Percentiles rank a stretch among this genome's conserved stretches.
These are phyloP conservation scores for Sesamia inferens DNA, from an alignment of 2,888 invertebrate genomes.

Conservation along the genomic window DNA sequence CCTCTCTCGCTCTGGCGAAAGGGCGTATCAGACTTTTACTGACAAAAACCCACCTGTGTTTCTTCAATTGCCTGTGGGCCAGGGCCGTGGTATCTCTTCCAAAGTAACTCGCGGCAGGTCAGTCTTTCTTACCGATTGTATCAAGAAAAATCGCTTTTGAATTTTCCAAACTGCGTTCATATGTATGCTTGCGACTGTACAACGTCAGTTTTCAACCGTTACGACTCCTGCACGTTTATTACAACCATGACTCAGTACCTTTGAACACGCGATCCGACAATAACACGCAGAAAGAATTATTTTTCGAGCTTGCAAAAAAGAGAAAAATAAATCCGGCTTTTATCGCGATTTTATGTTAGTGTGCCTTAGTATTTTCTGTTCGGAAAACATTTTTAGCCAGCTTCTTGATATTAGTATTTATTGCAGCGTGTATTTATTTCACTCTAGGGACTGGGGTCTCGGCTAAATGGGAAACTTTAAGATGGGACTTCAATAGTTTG, in stretches of 20 bases:
- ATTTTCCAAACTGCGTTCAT: neutral
- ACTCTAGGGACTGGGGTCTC: constrained; percentile 29
- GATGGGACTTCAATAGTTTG: constrained; percentile 37
- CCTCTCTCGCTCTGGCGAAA: no score
- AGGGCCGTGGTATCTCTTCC: no score
- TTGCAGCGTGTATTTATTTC: constrained; percentile 41
- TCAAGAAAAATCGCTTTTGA: neutral
- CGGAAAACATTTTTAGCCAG: constrained; percentile 37
- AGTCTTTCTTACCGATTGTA: neutral
- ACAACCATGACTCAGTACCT: constrained; percentile 65
- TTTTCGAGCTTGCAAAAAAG: constrained; percentile 62
- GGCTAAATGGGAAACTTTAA: constrained; percentile 38
- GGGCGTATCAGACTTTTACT: no score
- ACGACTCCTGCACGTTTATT: constrained; percentile 66
- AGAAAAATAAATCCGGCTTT: constrained; percentile 49
- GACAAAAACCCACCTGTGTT: no score
- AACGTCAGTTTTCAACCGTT: constrained; percentile 50
- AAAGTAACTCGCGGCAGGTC: no score
- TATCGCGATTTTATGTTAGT: constrained; percentile 43
- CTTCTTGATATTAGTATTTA: constrained; percentile 37
- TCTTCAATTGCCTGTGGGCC: no score
- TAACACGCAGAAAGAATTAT: constrained; percentile 61
- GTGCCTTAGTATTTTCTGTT: constrained; percentile 41
- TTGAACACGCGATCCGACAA: constrained; percentile 71
- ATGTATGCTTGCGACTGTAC: constrained; percentile 15